Conservation (phyloP, 2,888 invertebrate species). For the Antitype chi region DNA sequence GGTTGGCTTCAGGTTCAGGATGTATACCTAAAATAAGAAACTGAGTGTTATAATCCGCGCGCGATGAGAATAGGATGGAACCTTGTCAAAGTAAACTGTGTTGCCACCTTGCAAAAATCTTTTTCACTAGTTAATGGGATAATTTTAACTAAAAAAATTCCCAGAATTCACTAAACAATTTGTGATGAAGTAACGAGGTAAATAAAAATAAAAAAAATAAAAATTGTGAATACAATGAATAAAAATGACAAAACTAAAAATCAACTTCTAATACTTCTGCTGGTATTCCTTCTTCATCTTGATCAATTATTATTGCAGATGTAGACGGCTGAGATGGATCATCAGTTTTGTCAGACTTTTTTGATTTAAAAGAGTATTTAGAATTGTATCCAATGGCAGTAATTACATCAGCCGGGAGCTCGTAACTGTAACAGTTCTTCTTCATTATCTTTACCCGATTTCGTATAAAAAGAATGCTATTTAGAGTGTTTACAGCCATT, state of each 20-base stretch:
- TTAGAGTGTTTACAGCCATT: too few relatives aligned
- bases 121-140: too few relatives aligned
- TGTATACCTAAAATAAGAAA: too few relatives aligned
- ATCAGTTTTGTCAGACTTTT: constrained; percentile 1
- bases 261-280: not conserved
- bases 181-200: not conserved
- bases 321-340: constrained; percentile 2
- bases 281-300: not conserved
- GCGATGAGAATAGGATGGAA: too few relatives aligned
- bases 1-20: too few relatives aligned
- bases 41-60: too few relatives aligned
- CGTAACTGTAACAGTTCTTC: constrained; percentile 13
- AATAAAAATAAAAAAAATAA: not conserved
- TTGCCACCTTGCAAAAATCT: too few relatives aligned
- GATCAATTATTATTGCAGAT: constrained; percentile 4
- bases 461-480: too few relatives aligned
- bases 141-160: too few relatives aligned
- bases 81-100: too few relatives aligned
- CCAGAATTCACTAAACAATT: not conserved
- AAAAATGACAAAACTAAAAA: not conserved
- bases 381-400: constrained; percentile 13
- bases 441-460: constrained; percentile 1
- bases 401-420: constrained; percentile 9
- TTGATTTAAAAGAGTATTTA: constrained; percentile 5
- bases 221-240: not conserved